A percentile compares a stretch with the other conserved stretches of the same genome.
Conservation (phyloP, 2,888 invertebrate species). For the Teinopalpus imperialis region DNA sequence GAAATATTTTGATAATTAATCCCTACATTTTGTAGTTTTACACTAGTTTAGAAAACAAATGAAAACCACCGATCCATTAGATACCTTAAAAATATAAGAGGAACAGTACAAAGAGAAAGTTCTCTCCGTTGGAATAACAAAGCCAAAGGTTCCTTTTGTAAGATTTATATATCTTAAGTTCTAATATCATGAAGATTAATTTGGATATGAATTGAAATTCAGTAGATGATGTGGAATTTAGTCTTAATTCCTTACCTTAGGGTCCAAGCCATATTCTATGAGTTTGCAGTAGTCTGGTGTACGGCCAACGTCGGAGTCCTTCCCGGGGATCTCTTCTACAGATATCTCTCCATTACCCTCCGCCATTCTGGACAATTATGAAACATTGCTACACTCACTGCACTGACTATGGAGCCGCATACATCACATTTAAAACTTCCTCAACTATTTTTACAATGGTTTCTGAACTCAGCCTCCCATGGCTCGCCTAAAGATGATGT, state of each 20-base stretch:
- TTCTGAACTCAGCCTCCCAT: slow-evolving; percentile 46
- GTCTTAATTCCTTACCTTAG: slow-evolving; percentile 84
- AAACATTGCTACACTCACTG: slow-evolving; percentile 64
- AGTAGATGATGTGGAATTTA: background rate
- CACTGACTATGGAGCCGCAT: slow-evolving; percentile 46
- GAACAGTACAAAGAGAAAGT: no score
- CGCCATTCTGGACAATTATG: slow-evolving; percentile 87
- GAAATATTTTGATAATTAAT: no score
- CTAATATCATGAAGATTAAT: no score
- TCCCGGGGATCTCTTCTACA: slow-evolving; percentile 86
- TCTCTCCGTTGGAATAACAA: no score
- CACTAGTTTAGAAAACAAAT: no score
- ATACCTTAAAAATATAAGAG: no score
- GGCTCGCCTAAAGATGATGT: slow-evolving; percentile 69
- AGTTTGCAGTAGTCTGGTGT: slow-evolving; percentile 97
- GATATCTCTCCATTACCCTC: slow-evolving; percentile 93
- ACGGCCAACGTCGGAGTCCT: slow-evolving; percentile 85
- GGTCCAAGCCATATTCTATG: slow-evolving; percentile 97
- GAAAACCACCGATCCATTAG: no score
- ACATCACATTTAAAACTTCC: slow-evolving; percentile 38
- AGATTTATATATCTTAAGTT: no score
- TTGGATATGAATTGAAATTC: no score
- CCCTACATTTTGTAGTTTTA: no score
- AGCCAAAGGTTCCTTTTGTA: no score
- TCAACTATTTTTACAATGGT: slow-evolving; percentile 37